Evolutionary conservation across 2,888 invertebrate genomes (phyloP).

Genomic region (Agrochola litura): DNA sequence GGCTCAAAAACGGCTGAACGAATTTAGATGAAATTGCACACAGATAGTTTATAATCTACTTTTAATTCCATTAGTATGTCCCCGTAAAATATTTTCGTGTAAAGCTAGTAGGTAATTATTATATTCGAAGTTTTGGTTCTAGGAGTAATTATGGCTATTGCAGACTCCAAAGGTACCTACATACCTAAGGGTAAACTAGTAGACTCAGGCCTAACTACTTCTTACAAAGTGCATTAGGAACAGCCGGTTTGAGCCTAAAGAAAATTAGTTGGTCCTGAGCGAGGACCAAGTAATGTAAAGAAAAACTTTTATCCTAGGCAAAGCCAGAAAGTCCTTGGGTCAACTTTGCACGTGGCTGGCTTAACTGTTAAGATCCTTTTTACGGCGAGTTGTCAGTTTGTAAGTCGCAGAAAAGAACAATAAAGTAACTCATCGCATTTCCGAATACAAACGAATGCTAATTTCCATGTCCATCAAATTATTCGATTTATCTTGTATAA

Average conservation of each 20-base stretch:
- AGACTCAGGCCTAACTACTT: neutral
- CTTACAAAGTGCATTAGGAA: neutral
- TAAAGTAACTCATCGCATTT: neutral
- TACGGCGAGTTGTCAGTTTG: neutral
- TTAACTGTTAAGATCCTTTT: neutral
- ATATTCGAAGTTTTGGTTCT: neutral
- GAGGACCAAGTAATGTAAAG: neutral
- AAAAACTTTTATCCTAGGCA: neutral
- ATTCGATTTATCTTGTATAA: too few relatives aligned
- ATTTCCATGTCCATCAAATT: too few relatives aligned
- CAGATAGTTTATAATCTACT: too few relatives aligned
- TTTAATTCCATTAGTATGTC: too few relatives aligned
- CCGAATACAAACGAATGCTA: too few relatives aligned
- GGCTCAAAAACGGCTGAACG: too few relatives aligned
- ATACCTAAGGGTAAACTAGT: neutral
- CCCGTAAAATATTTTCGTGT: too few relatives aligned
- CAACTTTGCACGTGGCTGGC: neutral
- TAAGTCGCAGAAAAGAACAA: neutral
- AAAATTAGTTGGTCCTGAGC: neutral
- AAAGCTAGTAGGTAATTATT: neutral
- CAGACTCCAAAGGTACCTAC: too few relatives aligned
- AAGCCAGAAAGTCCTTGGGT: neutral
- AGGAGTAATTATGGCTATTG: neutral
- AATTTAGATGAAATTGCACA: too few relatives aligned
- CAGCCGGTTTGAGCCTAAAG: neutral